Base-by-base conservation (phyloP, 2,797 vertebrate species). In the Microctenopoma steveboyesi region DNA sequence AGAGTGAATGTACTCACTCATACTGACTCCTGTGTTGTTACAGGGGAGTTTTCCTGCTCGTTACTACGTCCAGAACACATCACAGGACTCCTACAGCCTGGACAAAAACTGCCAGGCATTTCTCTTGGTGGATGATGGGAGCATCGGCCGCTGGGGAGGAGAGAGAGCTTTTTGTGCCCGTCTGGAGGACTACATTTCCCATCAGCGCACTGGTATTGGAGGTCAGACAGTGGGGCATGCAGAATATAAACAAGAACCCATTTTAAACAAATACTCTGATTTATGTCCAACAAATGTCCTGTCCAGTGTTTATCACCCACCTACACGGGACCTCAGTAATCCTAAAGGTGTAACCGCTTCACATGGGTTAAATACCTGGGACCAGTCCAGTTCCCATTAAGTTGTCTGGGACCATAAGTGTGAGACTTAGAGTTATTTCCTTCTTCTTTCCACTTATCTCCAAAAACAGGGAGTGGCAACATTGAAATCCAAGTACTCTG, bases 401-500 rank as follows among this genome's bases (percentile, higher is more conserved):
- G 3, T 30, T 30, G 3, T 30, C 28, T 30, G 28, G 28, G 28
- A 30, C 28, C 3, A 30, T 30, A 3, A 30, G 5, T 30, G 18
- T 18, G 18, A 18, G 18, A 18, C 18, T 18, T 18, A 18, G 18
- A 18, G 18, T 18, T 18, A 18, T 18, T 18, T 18, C 18, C 18
- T 18, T 18, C 18, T 18, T 18, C 18, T 39, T 55, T 11, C 63
- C n/a, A 25, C 45, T 9, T 9, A 0, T 61, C 16, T 59, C 28
- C 53, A 57, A 55, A 45, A 49, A 53, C 88, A 97, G 96, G 95
- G 4, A 94, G 92, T 35, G 95, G 95, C 48, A 94, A 79, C 46
- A 96, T 96, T 64, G 95, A 96, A 77, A 96, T 97, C 66, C 96
- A 96, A 0, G 96, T 97, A 40, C 84, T 97, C 52, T 95, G 96